Conservation (phyloP, 1,140 invertebrate species). For the Pseudomyrmex concolor region DNA sequence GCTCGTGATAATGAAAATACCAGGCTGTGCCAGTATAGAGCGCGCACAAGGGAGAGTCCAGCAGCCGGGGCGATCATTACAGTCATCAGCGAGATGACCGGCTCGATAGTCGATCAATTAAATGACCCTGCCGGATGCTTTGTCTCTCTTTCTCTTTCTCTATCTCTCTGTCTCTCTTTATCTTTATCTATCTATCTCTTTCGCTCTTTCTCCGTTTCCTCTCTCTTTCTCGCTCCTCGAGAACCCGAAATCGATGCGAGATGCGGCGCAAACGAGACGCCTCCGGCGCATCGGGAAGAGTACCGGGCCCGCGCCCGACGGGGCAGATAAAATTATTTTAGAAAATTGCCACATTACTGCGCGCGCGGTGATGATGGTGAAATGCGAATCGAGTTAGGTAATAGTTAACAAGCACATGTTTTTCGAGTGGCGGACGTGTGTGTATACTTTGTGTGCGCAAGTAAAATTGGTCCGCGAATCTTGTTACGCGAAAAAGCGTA, state of each 20-base stretch:
- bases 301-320: not conserved
- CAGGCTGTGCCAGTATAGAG: constrained; percentile 66
- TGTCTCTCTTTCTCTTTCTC: not conserved
- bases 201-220: not conserved
- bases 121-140: constrained; percentile 64
- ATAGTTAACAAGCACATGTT: constrained; percentile 55
- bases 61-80: constrained; percentile 69
- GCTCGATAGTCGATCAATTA: constrained; percentile 78
- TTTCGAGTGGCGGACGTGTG: constrained; percentile 13
- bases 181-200: not conserved
- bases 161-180: not conserved
- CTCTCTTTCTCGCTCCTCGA: not conserved
- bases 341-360: constrained; percentile 52
- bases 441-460: constrained; percentile 26
- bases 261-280: constrained; percentile 10
- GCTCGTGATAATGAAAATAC: constrained; percentile 81
- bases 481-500: constrained; percentile 45
- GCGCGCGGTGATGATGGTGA: constrained; percentile 28
- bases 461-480: constrained; percentile 43
- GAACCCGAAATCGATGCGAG: constrained; percentile 67
- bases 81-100: constrained; percentile 77
- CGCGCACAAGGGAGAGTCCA: constrained; percentile 59
- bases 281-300: constrained; percentile 39
- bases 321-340: constrained; percentile 62
- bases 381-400: constrained; percentile 54